These are phyloP conservation scores for Agrotis segetum DNA, from an alignment of 2,888 invertebrate species.

Conservation along the genomic window DNA sequence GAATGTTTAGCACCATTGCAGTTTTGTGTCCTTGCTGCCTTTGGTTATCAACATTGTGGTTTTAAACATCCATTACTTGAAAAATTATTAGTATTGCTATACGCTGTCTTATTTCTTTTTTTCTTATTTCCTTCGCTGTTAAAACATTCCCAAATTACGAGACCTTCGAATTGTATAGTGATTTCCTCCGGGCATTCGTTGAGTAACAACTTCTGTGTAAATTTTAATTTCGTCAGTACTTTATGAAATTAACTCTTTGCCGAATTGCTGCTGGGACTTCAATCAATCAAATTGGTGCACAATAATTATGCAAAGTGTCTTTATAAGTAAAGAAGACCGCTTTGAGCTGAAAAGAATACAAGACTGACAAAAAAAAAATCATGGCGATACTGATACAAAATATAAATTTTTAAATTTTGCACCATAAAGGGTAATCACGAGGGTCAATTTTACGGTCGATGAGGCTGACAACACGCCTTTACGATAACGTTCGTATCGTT, in stretches of 20 bases:
- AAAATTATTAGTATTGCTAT: too few species aligned
- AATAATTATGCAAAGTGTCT: background rate
- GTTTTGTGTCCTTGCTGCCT: background rate
- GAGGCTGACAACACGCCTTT: too few species aligned
- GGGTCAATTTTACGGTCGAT: too few species aligned
- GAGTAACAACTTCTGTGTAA: conserved; percentile 24
- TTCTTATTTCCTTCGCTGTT: background rate
- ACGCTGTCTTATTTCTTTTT: background rate
- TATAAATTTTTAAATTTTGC: too few species aligned
- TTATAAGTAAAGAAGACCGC: background rate
- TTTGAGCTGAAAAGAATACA: too few species aligned
- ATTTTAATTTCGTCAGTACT: conserved; percentile 28
- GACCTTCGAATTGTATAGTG: background rate
- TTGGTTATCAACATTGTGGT: background rate
- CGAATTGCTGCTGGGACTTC: background rate
- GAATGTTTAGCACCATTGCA: conserved; percentile 6
- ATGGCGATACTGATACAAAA: too few species aligned
- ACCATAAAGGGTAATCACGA: too few species aligned
- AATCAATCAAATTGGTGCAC: conserved; percentile 2
- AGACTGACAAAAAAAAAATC: too few species aligned
- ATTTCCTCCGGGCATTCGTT: conserved; percentile 41
- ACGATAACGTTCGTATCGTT: too few species aligned
- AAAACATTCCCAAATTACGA: background rate
- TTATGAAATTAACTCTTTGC: conserved; percentile 13
- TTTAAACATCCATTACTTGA: background rate